phyloP scores from a whole-genome alignment of 2,888 invertebrate genomes.

The Odiellus spinosus region DNA sequence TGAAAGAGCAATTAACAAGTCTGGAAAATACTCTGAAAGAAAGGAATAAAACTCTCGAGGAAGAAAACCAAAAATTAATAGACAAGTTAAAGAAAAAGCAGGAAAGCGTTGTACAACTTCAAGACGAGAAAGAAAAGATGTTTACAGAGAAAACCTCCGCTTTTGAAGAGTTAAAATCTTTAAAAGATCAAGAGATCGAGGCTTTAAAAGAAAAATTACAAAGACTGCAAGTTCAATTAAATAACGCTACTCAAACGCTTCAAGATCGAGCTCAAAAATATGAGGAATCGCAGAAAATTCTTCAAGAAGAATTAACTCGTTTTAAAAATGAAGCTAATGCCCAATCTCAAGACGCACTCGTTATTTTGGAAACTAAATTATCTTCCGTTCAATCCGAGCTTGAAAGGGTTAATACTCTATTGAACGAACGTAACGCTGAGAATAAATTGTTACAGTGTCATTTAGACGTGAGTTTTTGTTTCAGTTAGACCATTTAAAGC shows the following conservation, averaged over 20 bases:
- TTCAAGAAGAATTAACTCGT: conserved; percentile 8
- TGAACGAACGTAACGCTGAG: background rate
- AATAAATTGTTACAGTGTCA: too few species aligned
- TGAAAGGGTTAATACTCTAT: background rate
- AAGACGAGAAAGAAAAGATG: conserved; percentile 30
- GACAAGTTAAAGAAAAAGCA: conserved; percentile 32
- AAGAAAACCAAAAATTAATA: conserved; percentile 25
- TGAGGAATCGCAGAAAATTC: conserved; percentile 4
- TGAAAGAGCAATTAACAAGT: conserved; percentile 25
- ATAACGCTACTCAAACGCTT: conserved; percentile 19
- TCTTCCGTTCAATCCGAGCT: background rate
- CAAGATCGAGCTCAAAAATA: conserved; percentile 8
- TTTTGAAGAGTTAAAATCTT: too few species aligned
- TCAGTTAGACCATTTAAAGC: too few species aligned
- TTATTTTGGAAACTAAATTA: conserved; percentile 5
- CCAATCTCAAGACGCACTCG: conserved; percentile 1
- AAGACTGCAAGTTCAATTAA: conserved; percentile 26
- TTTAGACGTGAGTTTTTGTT: too few species aligned
- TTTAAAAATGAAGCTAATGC: conserved; percentile 1
- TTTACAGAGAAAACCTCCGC: conserved; percentile 22
- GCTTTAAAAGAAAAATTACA: conserved; percentile 26
- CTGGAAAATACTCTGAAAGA: conserved; percentile 23
- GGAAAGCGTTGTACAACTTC: conserved; percentile 30
- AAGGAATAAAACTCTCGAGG: conserved; percentile 22
- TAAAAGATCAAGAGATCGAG: conserved; percentile 23